Base-by-base conservation (phyloP, 2,888 invertebrate species). In the Euspilapteryx auroguttella region DNA sequence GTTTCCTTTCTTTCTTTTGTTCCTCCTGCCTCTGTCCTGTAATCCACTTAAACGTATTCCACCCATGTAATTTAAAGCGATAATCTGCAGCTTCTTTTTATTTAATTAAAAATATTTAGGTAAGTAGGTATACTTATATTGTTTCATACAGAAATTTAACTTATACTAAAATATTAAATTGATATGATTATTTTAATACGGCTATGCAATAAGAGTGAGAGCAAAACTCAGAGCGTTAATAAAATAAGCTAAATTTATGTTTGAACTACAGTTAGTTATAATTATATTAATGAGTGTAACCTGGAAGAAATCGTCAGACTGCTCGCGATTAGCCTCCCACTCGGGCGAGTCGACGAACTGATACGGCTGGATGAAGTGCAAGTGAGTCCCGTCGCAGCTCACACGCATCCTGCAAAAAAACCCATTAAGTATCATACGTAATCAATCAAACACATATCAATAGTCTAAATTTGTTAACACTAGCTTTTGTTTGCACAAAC, bases 261-360 rank as follows among this genome's bases (percentile, higher is more conserved):
- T 6, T 17, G 17, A 4, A 14, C 13, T 13, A 2, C 3, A 8
- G 13, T 25, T 11, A 8, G 7, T 12, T 13, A 25, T 9, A 11
- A 25, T 7, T 25, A 25, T 9, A 10, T 14, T 37, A 24, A 8
- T 27, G n/a, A 21, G 12, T 11, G 47, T 49, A 56, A 86, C 86
- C 82, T 90, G 87, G 56, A 87, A 87, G 54, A 87, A 81, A 47
- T 87, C 85, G 44, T 87, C 86, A 28, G 86, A 84, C 50, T 85
- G 85, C 47, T 86, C 85, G 44, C 86, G 81, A 52, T 85, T 86
- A 29, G 87, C 86, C 45, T 91, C 90, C 87, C 90, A 91, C 66
- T 92, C 91, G 1, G 90, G 90, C n/a, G 90, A 90, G 61, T 91
- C 91, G 34, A 92, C 82, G 56, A 92, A 92, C 65, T 92, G 89